phyloP scores from a whole-genome alignment of 35 echinoderm and acorn worm species.

The Acanthaster planci region DNA sequence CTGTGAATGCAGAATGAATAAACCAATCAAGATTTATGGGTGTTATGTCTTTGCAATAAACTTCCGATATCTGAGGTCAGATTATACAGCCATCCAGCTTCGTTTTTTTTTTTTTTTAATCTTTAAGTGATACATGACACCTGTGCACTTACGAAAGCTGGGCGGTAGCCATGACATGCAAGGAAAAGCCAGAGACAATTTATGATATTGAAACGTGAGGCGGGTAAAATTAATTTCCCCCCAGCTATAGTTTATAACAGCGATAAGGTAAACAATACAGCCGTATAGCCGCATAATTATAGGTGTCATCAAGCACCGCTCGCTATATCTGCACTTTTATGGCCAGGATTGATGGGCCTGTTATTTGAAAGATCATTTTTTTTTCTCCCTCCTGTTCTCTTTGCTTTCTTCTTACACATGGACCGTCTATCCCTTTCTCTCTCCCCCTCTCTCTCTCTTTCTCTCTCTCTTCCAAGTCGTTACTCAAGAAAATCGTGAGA shows the following conservation, averaged over 20 bases:
- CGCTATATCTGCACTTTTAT: conserved; percentile 23
- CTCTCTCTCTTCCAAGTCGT: background rate
- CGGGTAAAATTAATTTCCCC: conserved; percentile 22
- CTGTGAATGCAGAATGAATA: background rate
- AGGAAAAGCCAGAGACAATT: background rate
- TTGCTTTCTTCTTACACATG: background rate
- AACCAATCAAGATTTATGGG: conserved; percentile 23
- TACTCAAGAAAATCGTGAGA: too few species aligned
- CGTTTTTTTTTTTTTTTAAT: background rate
- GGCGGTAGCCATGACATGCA: background rate
- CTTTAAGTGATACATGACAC: conserved; percentile 11
- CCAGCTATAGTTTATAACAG: conserved; percentile 5
- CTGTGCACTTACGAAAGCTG: background rate
- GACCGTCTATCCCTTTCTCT: too few species aligned
- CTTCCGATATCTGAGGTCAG: conserved; percentile 4
- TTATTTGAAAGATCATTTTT: conserved; percentile 34
- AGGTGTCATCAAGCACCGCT: conserved; percentile 10
- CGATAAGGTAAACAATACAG: conserved; percentile 11
- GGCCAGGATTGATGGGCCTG: conserved; percentile 25
- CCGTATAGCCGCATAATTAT: conserved; percentile 12
- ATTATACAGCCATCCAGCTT: background rate
- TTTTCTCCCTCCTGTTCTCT: background rate
- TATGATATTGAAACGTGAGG: conserved; percentile 28
- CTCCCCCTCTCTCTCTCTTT: background rate
- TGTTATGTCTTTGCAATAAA: conserved; percentile 30